These are phyloP conservation scores for Leptinotarsa lineolata DNA, from an alignment of 1,140 invertebrate species.

Conservation along the genomic window DNA sequence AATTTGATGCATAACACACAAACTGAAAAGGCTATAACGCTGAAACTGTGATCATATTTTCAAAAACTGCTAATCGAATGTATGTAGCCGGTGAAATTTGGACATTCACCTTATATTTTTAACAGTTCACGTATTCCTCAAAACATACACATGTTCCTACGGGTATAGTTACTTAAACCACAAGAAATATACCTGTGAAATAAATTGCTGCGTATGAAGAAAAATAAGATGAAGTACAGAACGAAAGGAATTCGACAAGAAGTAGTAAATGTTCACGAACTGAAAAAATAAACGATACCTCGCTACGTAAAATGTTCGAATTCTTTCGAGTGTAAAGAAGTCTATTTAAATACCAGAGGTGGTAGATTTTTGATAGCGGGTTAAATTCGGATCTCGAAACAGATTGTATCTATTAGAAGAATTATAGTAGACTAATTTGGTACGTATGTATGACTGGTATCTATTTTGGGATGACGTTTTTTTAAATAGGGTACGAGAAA, in stretches of 20 bases:
- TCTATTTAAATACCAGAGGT: constrained; percentile 23
- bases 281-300: not conserved
- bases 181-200: not conserved
- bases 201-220: not conserved
- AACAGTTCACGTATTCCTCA: no score
- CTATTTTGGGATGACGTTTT: constrained; percentile 25
- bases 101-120: no score
- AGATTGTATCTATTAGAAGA: constrained; percentile 33
- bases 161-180: no score
- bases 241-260: not conserved
- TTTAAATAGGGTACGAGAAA: constrained; percentile 12
- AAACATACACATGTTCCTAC: no score
- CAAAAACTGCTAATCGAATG: no score
- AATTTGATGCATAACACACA: no score
- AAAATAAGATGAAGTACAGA: constrained; percentile 1
- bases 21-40: no score
- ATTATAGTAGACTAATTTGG: constrained; percentile 31
- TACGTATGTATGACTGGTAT: constrained; percentile 21
- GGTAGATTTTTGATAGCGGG: constrained; percentile 26
- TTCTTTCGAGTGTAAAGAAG: constrained; percentile 11
- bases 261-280: constrained; percentile 1
- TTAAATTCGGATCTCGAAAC: constrained; percentile 19
- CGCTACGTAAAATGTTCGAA: constrained; percentile 4
- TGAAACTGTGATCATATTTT: no score
- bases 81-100: no score